These are phyloP conservation scores for Monodelphis domestica DNA, from an alignment of 2,797 vertebrate genomes.

Conservation along the genomic window DNA sequence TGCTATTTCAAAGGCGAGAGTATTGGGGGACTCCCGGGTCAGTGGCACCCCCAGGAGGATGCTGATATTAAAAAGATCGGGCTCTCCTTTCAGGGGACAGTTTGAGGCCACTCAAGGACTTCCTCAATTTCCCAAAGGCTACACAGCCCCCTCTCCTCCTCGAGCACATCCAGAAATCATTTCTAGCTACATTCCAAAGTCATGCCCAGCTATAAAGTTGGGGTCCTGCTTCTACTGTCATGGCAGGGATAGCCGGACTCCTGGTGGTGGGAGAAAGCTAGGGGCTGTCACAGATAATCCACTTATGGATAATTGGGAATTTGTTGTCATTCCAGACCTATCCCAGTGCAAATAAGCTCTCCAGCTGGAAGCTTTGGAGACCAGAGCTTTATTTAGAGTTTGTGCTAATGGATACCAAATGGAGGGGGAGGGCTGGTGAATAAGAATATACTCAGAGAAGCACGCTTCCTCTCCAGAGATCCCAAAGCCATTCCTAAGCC, in stretches of 20 bases:
- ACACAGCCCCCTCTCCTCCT: neutral
- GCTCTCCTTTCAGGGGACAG: neutral
- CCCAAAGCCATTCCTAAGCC: neutral
- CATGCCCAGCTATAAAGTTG: neutral
- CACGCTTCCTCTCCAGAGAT: neutral
- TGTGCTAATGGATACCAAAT: conserved; percentile 55
- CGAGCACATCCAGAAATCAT: neutral
- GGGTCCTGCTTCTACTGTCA: neutral
- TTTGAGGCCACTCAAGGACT: neutral
- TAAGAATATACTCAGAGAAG: neutral
- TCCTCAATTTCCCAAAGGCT: neutral
- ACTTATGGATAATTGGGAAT: neutral
- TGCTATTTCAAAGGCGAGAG: neutral
- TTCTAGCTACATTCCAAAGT: neutral
- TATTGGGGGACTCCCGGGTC: neutral
- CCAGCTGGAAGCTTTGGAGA: neutral
- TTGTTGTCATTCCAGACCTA: neutral
- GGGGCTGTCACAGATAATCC: neutral
- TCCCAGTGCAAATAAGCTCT: neutral
- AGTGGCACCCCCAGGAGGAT: neutral
- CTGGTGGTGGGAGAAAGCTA: neutral
- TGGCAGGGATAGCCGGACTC: neutral
- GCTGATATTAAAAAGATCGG: neutral
- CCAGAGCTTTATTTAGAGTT: neutral
- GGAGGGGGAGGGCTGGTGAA: conserved; percentile 21